phyloP scores from a whole-genome alignment of 2,113 vertebrate genomes.

The Lanius ludovicianus region DNA sequence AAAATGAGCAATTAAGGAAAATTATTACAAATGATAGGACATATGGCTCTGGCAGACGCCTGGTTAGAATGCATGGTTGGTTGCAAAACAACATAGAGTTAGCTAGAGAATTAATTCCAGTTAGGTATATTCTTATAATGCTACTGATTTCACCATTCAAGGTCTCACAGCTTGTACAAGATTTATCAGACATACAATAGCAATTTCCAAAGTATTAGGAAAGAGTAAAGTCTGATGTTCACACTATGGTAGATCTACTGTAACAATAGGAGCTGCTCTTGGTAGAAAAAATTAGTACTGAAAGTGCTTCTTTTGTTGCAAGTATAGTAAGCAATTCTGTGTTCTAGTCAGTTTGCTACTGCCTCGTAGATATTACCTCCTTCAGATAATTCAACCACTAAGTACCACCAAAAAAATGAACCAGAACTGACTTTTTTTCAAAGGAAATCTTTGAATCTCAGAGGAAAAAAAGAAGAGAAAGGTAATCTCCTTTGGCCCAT shows the following conservation, averaged over 20 bases:
- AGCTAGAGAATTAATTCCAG: background rate
- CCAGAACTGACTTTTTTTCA: background rate
- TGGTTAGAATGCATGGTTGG: background rate
- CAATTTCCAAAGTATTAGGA: conserved; percentile 20
- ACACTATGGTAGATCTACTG: background rate
- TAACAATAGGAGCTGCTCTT: background rate
- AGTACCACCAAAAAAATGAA: background rate
- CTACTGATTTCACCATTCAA: background rate
- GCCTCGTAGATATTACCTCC: background rate
- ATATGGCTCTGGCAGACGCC: background rate
- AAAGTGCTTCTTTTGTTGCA: background rate
- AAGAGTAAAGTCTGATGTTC: background rate
- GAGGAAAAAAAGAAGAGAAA: background rate
- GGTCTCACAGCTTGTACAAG: background rate
- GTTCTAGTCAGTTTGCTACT: background rate
- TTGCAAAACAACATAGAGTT: background rate
- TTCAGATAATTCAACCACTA: background rate
- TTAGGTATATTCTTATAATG: background rate
- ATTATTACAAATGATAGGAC: conserved; percentile 9
- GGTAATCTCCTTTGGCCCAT: fast-evolving
- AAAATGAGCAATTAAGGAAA: conserved; percentile 27
- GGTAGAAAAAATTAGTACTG: background rate
- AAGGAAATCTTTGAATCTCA: background rate
- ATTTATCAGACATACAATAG: background rate
- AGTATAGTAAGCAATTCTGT: background rate